Conservation (phyloP, 2,888 invertebrate genomes). For the Geotrupes spiniger region DNA sequence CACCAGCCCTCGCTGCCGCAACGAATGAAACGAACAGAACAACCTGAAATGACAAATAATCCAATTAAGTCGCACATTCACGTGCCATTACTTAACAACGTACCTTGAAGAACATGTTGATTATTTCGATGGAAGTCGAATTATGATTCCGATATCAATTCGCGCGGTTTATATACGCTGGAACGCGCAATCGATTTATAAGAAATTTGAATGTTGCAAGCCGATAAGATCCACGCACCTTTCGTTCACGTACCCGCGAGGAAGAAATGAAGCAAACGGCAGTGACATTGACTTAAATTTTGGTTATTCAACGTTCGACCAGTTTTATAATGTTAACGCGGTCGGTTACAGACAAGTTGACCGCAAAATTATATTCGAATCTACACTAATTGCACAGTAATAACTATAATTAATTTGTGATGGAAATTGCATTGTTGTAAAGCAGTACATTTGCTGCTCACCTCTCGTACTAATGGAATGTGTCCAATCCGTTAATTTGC, state of each 20-base stretch:
- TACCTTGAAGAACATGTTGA: constrained; percentile 9
- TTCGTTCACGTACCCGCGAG: neutral
- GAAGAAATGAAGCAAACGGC: constrained; percentile 33
- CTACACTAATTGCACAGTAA: too few relatives aligned
- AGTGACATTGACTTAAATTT: constrained; percentile 48
- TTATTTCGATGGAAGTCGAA: neutral
- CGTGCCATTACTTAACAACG: neutral
- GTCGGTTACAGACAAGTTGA: too few relatives aligned
- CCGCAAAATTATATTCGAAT: too few relatives aligned
- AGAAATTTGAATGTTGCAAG: neutral
- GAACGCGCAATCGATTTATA: neutral
- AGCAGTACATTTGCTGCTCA: too few relatives aligned
- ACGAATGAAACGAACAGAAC: constrained; percentile 36
- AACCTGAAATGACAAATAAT: constrained; percentile 29
- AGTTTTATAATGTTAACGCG: too few relatives aligned
- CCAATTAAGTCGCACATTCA: neutral
- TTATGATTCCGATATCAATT: neutral
- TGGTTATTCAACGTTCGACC: too few relatives aligned
- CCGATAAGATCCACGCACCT: constrained; percentile 1
- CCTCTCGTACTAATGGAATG: too few relatives aligned
- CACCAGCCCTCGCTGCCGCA: constrained; percentile 47
- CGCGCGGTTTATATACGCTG: constrained; percentile 1
- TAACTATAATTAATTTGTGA: too few relatives aligned
- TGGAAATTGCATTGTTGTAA: too few relatives aligned
- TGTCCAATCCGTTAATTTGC: too few relatives aligned